Conservation (phyloP, 92 coral and sea anemone genomes). For the Isaurus tuberculatus region DNA sequence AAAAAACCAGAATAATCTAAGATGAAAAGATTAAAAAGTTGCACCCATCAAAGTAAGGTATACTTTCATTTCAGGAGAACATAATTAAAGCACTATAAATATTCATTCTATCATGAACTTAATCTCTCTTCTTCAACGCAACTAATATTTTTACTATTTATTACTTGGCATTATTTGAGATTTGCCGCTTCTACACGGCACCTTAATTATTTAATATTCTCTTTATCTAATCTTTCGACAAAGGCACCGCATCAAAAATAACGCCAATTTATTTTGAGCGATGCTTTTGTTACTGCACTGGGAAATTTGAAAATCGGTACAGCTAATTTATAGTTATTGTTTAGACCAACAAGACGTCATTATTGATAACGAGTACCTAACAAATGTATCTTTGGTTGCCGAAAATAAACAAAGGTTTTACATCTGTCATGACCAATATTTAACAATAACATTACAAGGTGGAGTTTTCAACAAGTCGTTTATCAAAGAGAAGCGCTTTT, state of each 20-base stretch:
- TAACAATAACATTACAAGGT: no score
- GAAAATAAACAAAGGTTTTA: neutral
- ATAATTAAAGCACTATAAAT: no score
- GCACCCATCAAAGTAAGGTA: no score
- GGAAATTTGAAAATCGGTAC: neutral
- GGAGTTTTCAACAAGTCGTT: no score
- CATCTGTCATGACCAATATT: neutral
- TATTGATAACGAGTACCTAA: neutral
- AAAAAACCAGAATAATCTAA: no score
- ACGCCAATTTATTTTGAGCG: constrained; percentile 9
- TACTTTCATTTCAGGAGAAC: no score
- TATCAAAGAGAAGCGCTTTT: no score
- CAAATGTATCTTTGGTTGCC: neutral
- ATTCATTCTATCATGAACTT: no score
- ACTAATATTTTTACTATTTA: neutral
- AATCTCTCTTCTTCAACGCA: no score
- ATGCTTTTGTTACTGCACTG: neutral
- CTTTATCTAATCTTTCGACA: neutral
- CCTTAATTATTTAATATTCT: neutral
- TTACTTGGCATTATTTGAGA: neutral
- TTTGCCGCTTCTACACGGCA: neutral
- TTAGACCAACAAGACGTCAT: neutral
- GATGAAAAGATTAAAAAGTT: no score
- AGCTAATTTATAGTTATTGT: neutral
- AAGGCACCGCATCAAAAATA: neutral